Conservation (phyloP, 2,113 vertebrate species). For the Pelecanus crispus region DNA sequence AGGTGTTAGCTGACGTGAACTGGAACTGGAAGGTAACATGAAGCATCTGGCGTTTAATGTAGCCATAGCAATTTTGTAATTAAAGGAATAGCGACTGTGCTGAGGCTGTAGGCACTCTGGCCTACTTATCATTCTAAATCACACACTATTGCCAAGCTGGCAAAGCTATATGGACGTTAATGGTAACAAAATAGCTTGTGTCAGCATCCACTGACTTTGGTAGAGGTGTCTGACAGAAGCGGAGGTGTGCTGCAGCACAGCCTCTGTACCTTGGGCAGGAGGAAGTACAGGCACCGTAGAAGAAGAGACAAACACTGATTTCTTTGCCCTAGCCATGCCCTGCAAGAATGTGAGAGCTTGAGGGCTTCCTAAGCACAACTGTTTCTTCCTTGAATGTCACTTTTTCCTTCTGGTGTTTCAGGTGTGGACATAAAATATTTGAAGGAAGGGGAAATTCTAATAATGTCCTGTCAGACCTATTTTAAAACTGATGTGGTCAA, state of each 20-base stretch:
- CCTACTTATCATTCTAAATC: neutral
- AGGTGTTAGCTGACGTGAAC: neutral
- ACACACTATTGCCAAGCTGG: neutral
- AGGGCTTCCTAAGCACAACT: neutral
- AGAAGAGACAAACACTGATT: neutral
- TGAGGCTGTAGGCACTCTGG: neutral
- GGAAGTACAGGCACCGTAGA: neutral
- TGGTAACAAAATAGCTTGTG: constrained; percentile 1
- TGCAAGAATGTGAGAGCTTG: neutral
- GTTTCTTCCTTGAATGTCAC: neutral
- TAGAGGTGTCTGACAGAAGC: neutral
- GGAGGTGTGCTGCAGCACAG: neutral
- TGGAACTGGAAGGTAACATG: constrained; percentile 17
- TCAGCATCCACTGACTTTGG: neutral
- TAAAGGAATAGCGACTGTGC: constrained; percentile 11
- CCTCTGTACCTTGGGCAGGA: neutral
- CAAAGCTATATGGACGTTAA: neutral
- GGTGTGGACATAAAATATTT: neutral
- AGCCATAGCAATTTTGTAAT: constrained; percentile 11
- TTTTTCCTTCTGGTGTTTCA: neutral
- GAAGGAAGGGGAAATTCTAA: neutral
- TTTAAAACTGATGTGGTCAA: neutral
- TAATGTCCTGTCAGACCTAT: neutral
- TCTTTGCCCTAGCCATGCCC: neutral
- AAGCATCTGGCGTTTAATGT: constrained; percentile 34